These are phyloP conservation scores for Brotula barbata DNA, from an alignment of 2,797 vertebrate genomes.

Conservation along the genomic window DNA sequence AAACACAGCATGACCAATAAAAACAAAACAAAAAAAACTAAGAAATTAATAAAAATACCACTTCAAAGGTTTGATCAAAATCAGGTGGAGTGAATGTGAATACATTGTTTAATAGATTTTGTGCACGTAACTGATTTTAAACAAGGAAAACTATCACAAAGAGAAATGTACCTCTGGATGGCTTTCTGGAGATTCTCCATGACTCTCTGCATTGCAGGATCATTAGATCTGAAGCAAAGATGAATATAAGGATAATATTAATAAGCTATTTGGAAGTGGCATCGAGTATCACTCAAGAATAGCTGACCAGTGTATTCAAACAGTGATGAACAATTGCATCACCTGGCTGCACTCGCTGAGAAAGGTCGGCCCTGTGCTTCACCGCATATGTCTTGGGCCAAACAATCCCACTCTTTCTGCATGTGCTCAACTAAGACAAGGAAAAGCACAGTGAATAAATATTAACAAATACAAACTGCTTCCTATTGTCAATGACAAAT, in stretches of 20 bases:
- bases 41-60: neutral
- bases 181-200: conserved; percentile 63
- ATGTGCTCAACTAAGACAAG: conserved; percentile 69
- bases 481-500: neutral
- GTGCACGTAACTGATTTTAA: neutral
- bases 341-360: conserved; percentile 59
- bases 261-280: neutral
- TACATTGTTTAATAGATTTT: no score
- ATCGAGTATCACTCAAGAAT: neutral
- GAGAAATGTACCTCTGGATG: conserved; percentile 65
- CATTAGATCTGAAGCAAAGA: conserved; percentile 44
- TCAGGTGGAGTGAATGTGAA: neutral
- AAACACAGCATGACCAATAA: conserved; percentile 33
- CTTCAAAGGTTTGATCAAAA: neutral
- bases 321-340: conserved; percentile 17
- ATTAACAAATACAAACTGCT: no score
- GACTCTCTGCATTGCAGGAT: conserved; percentile 56
- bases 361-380: conserved; percentile 34
- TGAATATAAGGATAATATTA: conserved; percentile 1
- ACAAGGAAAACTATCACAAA: neutral
- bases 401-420: conserved; percentile 61
- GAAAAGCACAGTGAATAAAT: neutral
- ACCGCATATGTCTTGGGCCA: conserved; percentile 56
- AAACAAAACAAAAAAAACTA: neutral
- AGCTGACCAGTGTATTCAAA: neutral